A percentile compares a stretch with the other conserved stretches of the same genome.
phyloP scores from a whole-genome alignment of 2,797 vertebrate genomes.

The Silurus lanzhouensis region DNA sequence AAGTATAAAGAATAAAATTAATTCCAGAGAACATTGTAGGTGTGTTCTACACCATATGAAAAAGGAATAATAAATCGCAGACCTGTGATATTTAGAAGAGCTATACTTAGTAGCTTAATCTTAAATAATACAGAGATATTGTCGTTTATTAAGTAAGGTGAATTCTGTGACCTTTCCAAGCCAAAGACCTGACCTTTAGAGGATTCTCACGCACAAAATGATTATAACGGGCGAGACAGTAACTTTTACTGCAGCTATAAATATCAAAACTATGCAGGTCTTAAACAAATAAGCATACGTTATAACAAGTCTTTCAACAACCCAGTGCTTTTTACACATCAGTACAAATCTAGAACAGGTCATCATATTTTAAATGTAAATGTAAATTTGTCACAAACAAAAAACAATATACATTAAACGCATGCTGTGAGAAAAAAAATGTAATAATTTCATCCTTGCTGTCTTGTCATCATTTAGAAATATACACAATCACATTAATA shows the following conservation, averaged over 20 bases:
- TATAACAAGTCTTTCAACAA: not conserved
- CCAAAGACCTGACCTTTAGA: slow-evolving; percentile 45
- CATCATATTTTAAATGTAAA: not conserved
- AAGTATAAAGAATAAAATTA: slow-evolving; percentile 11
- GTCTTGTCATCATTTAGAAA: not conserved
- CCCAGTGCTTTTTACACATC: not conserved
- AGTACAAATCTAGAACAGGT: not conserved
- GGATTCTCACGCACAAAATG: slow-evolving; percentile 39
- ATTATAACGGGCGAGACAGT: slow-evolving; percentile 40
- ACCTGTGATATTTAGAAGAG: slow-evolving; percentile 53
- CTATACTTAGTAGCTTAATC: slow-evolving; percentile 37
- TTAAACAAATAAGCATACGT: slow-evolving; percentile 4
- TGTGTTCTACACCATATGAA: slow-evolving; percentile 36
- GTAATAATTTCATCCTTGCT: not conserved
- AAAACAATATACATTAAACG: too few species aligned
- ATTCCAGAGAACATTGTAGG: slow-evolving; percentile 33
- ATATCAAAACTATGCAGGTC: slow-evolving; percentile 21
- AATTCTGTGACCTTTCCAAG: slow-evolving; percentile 55
- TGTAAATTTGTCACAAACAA: too few species aligned
- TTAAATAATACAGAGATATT: slow-evolving; percentile 45
- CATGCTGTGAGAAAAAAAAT: not conserved
- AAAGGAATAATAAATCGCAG: slow-evolving; percentile 54
- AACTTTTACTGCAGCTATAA: slow-evolving; percentile 11
- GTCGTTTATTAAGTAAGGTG: slow-evolving; percentile 46
- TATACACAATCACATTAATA: not conserved